These are phyloP conservation scores for Dendropsophus ebraccatus DNA, from an alignment of 2,113 vertebrate species.

Conservation along the genomic window DNA sequence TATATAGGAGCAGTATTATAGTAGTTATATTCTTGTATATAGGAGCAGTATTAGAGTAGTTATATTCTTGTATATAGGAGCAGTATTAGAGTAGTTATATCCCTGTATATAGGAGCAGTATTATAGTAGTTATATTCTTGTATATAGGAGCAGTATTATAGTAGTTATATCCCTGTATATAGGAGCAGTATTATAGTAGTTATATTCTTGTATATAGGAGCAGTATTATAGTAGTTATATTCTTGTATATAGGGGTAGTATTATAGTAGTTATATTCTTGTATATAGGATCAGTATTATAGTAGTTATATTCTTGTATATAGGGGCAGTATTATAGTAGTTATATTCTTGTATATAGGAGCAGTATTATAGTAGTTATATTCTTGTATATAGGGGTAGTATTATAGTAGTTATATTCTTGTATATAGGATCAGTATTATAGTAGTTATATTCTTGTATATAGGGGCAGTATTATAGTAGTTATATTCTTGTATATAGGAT, in stretches of 20 bases:
- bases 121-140: too few relatives aligned
- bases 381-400: background rate
- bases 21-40: slow-evolving; percentile 18
- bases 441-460: slow-evolving; percentile 18
- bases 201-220: slow-evolving; percentile 6
- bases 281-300: slow-evolving; percentile 3
- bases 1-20: slow-evolving; percentile 10
- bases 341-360: background rate
- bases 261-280: background rate
- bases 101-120: background rate
- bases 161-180: too few relatives aligned
- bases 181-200: slow-evolving; percentile 12
- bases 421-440: slow-evolving; percentile 13
- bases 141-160: too few relatives aligned
- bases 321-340: background rate
- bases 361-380: slow-evolving; percentile 5
- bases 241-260: too few relatives aligned
- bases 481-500: background rate
- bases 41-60: slow-evolving; percentile 14
- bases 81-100: slow-evolving; percentile 23
- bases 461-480: background rate
- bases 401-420: slow-evolving; percentile 22
- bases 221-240: slow-evolving; percentile 19
- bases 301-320: slow-evolving; percentile 20
- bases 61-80: background rate